A percentile compares a stretch with the other conserved stretches of the same genome.
phyloP scores from a whole-genome alignment of 2,888 invertebrate genomes.

The Dolichomitus sp. region DNA sequence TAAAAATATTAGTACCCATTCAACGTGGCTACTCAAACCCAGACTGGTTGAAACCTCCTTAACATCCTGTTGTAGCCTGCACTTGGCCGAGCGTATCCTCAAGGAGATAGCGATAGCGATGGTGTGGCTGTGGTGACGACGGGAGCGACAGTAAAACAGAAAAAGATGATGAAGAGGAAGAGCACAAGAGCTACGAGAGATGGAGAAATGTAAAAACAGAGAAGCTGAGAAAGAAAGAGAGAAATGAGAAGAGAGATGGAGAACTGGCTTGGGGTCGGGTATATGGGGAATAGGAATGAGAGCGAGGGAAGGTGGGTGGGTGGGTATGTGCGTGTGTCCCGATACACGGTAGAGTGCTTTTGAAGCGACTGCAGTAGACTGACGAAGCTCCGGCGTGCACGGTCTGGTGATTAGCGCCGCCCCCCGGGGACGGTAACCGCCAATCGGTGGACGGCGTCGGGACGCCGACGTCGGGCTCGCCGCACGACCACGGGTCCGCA shows the following conservation, averaged over 20 bases:
- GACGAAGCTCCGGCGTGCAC: slow-evolving; percentile 80
- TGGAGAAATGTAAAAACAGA: slow-evolving; percentile 38
- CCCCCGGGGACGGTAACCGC: slow-evolving; percentile 85
- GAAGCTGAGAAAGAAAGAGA: slow-evolving; percentile 26
- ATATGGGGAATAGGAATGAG: slow-evolving; percentile 39
- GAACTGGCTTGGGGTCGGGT: slow-evolving; percentile 7
- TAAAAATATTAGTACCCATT: slow-evolving; percentile 22
- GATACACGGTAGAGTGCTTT: slow-evolving; percentile 83
- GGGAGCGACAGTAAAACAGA: slow-evolving; percentile 42
- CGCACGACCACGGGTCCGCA: slow-evolving; percentile 74
- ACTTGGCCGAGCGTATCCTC: slow-evolving; percentile 48
- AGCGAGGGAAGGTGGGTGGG: slow-evolving; percentile 60
- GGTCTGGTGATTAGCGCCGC: slow-evolving; percentile 86
- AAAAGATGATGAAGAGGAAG: slow-evolving; percentile 28
- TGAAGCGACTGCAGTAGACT: slow-evolving; percentile 83
- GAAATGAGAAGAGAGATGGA: slow-evolving; percentile 25
- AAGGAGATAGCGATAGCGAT: slow-evolving; percentile 35
- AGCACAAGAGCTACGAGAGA: slow-evolving; percentile 23
- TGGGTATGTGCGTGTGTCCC: slow-evolving; percentile 71
- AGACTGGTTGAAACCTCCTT: slow-evolving; percentile 46
- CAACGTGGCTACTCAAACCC: neutral
- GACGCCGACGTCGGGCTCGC: slow-evolving; percentile 83
- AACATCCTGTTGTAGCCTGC: slow-evolving; percentile 53
- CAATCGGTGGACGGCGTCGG: slow-evolving; percentile 85
- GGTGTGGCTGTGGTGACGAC: slow-evolving; percentile 41